A percentile compares a stretch with the other conserved stretches of the same genome.
phyloP scores from a whole-genome alignment of 2,113 vertebrate genomes.

The Neogale vison region DNA sequence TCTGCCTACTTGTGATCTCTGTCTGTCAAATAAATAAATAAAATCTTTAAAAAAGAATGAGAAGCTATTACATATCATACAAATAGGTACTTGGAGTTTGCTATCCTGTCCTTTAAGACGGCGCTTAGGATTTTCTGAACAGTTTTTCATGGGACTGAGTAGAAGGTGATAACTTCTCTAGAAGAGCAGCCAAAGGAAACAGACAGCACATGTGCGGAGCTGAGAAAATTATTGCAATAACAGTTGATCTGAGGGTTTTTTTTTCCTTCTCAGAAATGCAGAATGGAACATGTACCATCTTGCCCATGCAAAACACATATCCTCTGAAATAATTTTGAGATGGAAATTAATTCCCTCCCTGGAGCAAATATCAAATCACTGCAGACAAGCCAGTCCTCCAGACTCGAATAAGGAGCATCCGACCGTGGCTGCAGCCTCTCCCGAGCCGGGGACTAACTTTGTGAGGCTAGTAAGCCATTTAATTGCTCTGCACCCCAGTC shows the following conservation, averaged over 20 bases:
- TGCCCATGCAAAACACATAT: neutral
- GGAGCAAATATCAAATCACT: neutral
- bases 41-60: neutral
- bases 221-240: neutral
- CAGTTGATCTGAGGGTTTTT: neutral
- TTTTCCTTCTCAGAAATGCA: slow-evolving; percentile 19
- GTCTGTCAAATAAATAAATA: no score
- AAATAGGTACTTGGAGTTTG: neutral
- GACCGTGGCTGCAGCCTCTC: neutral
- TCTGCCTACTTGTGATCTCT: no score
- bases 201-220: neutral
- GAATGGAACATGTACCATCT: neutral
- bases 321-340: slow-evolving; percentile 33
- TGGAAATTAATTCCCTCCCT: slow-evolving; percentile 28
- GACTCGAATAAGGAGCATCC: neutral
- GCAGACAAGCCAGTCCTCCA: neutral
- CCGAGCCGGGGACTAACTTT: neutral
- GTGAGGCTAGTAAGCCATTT: neutral
- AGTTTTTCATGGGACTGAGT: neutral
- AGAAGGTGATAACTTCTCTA: neutral
- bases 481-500: neutral
- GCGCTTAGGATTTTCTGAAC: neutral
- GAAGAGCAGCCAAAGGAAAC: slow-evolving; percentile 10
- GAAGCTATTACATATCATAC: neutral
- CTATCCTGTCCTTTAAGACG: neutral